These are phyloP conservation scores for Dryas iulia DNA, from an alignment of 1,140 invertebrate genomes.

Conservation along the genomic window DNA sequence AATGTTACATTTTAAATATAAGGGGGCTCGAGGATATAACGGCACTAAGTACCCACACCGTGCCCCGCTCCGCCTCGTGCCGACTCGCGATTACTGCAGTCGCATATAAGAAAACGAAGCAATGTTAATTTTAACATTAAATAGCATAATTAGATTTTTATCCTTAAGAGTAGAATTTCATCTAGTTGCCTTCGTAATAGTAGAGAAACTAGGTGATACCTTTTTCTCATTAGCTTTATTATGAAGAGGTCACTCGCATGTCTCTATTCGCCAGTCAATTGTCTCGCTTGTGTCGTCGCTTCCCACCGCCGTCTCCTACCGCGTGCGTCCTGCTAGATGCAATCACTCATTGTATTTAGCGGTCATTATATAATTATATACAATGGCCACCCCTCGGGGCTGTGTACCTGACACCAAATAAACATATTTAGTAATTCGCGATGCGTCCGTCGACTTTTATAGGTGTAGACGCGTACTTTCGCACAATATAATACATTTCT, in stretches of 20 bases:
- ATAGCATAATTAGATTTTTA: constrained; percentile 78
- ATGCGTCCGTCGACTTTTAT: constrained; percentile 34
- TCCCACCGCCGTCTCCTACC: constrained; percentile 28
- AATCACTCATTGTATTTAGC: constrained; percentile 55
- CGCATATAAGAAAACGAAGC: constrained; percentile 69
- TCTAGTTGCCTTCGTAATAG: constrained; percentile 78
- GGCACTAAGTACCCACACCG: constrained; percentile 58
- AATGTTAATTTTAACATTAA: constrained; percentile 80
- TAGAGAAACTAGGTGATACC: constrained; percentile 76
- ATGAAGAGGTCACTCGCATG: constrained; percentile 55
- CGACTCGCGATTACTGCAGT: constrained; percentile 35
- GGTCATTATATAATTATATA: too few relatives aligned
- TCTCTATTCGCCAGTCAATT: constrained; percentile 68
- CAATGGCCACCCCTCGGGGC: constrained; percentile 58
- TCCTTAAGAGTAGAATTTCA: constrained; percentile 79
- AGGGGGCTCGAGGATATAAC: constrained; percentile 39
- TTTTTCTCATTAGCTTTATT: constrained; percentile 77
- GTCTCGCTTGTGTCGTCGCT: constrained; percentile 49
- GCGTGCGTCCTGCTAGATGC: constrained; percentile 60
- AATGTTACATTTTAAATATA: constrained; percentile 32
- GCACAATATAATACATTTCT: constrained; percentile 50
- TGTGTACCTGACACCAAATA: constrained; percentile 72
- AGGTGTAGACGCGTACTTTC: constrained; percentile 39
- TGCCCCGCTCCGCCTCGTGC: constrained; percentile 35
- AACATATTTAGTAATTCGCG: constrained; percentile 49